phyloP scores from a whole-genome alignment of 2,113 vertebrate species.

The Steatornis caripensis region DNA sequence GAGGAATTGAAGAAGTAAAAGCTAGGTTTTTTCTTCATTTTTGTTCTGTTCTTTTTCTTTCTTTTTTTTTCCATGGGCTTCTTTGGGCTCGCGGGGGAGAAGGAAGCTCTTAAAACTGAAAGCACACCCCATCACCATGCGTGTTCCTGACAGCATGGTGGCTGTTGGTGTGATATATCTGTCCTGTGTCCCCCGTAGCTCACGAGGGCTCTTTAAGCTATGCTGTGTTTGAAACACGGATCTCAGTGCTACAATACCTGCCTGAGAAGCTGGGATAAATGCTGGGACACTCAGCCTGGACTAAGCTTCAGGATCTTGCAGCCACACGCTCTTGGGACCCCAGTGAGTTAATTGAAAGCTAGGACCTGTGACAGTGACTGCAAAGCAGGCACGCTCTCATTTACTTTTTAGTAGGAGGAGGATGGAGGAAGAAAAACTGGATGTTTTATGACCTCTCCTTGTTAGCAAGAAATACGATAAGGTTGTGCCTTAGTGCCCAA shows the following conservation, averaged over 20 bases:
- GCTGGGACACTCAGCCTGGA: neutral
- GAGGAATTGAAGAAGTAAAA: neutral
- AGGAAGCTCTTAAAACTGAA: neutral
- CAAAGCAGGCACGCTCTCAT: neutral
- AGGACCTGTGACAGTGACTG: neutral
- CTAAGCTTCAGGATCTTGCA: neutral
- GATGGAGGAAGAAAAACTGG: neutral
- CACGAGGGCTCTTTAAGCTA: neutral
- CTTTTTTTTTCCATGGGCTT: neutral
- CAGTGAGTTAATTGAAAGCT: neutral
- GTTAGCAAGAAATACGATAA: neutral
- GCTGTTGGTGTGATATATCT: neutral
- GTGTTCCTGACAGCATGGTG: neutral
- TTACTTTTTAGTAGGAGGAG: neutral
- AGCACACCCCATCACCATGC: rapidly evolving
- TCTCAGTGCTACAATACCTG: neutral
- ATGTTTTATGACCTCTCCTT: neutral
- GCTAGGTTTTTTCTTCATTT: rapidly evolving
- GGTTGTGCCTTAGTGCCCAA: neutral
- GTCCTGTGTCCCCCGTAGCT: neutral
- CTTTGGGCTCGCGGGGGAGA: neutral
- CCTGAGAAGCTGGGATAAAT: neutral
- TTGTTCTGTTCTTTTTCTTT: neutral
- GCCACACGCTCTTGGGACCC: neutral
- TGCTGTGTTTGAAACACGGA: neutral